Evolutionary conservation across 1,140 invertebrate genomes (phyloP), one percentile per base, ranked within the genome.

Genomic region (Sitodiplosis mosellana): DNA sequence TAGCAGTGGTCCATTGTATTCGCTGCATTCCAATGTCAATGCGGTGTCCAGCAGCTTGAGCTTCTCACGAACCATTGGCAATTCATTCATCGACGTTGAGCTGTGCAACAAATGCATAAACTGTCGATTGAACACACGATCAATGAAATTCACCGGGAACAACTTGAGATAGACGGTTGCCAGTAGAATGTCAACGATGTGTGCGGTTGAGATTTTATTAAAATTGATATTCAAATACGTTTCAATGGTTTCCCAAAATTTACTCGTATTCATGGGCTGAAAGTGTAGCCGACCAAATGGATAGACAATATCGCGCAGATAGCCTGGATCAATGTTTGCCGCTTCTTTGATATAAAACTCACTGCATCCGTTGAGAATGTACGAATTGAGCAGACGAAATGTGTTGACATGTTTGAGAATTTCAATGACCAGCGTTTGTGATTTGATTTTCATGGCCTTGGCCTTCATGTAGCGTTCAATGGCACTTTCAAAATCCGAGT

Each of bases 221-320:
- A 81, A 78, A 50, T 76, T 75, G 41, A 69, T 59, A 43, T 69
- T 55, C 2, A 83, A 53, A n/a, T 67, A 55, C 34, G 63, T 55
- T 58, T 83, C 78, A 14, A 76, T 58, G 17, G 54, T 53, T 42
- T 63, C 58, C 74, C 79, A 83, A 68, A 83, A 82, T 33, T 70
- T 53, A 0, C 49, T 41, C 33, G 60, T 52, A 54, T 73, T 68
- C n/a, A 55, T 44, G 33, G 77, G 77, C 38, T 70, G 54, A 56
- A 72, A 75, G 60, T 76, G 69, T 21, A 86, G 63, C 48, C 67
- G 62, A 19, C 81, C 83, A 63, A 78, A 77, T 8, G 75, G 61
- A 49, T 65, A 69, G 37, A 83, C 64, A 21, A 83, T 65, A 1
- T 70, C 67, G 46, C 73, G 71, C 10, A 81, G 51, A 54, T 74